Percentiles rank a stretch among this genome's conserved stretches.
These are phyloP conservation scores for Hyles lineata DNA, from an alignment of 2,888 invertebrate genomes.

Conservation along the genomic window DNA sequence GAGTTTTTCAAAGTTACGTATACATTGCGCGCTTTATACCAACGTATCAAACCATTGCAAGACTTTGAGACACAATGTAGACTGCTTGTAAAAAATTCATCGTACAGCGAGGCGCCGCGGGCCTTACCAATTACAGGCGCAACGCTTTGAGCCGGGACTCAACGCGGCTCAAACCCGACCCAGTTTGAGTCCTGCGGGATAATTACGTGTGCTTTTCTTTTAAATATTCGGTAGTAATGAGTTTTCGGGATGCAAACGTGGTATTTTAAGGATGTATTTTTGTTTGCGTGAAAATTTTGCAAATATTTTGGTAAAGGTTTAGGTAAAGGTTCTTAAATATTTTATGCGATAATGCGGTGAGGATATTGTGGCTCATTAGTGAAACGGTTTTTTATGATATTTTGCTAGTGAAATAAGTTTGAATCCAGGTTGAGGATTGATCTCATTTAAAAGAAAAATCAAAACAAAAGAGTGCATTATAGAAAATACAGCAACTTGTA, in stretches of 20 bases:
- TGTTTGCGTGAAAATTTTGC: background rate
- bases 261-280: background rate
- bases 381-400: too few species aligned
- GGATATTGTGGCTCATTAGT: too few species aligned
- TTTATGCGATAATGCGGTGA: too few species aligned
- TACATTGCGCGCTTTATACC: background rate
- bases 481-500: too few species aligned
- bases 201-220: conserved; percentile 6
- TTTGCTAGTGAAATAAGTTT: too few species aligned
- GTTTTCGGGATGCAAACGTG: background rate
- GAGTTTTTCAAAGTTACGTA: background rate
- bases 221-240: conserved; percentile 11
- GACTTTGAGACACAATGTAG: conserved; percentile 2
- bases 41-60: background rate
- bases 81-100: conserved; percentile 21
- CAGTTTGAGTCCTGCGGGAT: conserved; percentile 12
- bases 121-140: background rate
- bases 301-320: too few species aligned
- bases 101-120: background rate
- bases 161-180: conserved; percentile 16
- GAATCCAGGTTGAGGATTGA: too few species aligned
- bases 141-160: conserved; percentile 7
- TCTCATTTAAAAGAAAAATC: too few species aligned
- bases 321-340: background rate
- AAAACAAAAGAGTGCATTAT: too few species aligned